Conservation (phyloP, 2,113 vertebrate genomes). For the cattle (Bos taurus) region DNA sequence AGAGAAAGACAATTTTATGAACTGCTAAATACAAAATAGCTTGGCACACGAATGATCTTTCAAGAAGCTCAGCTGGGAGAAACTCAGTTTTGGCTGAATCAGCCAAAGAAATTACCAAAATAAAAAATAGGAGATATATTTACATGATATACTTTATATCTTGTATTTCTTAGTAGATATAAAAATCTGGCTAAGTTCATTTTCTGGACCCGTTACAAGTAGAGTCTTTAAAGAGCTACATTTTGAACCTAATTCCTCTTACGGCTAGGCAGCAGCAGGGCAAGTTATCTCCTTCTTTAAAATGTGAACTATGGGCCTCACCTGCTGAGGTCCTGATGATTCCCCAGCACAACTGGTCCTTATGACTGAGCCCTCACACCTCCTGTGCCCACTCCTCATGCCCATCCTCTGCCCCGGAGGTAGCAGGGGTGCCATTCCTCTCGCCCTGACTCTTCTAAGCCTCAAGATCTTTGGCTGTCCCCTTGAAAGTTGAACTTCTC, state of each 20-base stretch:
- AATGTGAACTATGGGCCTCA: background rate
- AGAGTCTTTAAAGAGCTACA: background rate
- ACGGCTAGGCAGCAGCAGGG: background rate
- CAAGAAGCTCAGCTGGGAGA: background rate
- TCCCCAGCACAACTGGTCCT: background rate
- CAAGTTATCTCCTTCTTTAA: background rate
- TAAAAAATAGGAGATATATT: background rate
- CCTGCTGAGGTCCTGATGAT: background rate
- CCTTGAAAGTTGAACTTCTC: background rate
- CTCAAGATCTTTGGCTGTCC: background rate
- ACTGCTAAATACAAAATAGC: background rate
- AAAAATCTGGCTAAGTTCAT: slow-evolving; percentile 3
- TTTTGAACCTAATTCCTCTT: background rate
- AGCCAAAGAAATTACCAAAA: background rate
- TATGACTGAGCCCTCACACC: background rate
- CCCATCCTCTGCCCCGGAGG: background rate
- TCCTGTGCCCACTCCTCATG: background rate
- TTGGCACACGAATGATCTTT: background rate
- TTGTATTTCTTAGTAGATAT: slow-evolving; percentile 7
- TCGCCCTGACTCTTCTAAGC: background rate
- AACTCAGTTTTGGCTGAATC: background rate
- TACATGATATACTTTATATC: background rate
- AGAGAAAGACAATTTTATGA: background rate
- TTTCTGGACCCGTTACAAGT: background rate
- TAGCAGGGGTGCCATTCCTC: background rate